A percentile compares a stretch with the other conserved stretches of the same genome.
phyloP scores from a whole-genome alignment of 2,888 invertebrate species.

The Poecilobothrus nobilitatus region DNA sequence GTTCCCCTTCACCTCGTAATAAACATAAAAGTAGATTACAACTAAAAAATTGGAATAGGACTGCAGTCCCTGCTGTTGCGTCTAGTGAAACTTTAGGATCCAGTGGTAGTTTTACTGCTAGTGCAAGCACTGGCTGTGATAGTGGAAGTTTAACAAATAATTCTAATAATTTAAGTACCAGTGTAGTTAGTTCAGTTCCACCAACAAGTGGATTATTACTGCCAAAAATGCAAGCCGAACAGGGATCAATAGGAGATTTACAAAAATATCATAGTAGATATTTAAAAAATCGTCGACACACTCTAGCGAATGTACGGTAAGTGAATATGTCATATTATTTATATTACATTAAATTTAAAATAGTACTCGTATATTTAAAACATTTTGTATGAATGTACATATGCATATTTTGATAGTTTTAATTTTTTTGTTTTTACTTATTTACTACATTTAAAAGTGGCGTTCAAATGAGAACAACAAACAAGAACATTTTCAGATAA shows the following conservation, averaged over 20 bases:
- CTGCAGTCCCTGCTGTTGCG: conserved; percentile 35
- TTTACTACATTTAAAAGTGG: too few species aligned
- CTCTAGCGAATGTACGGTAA: conserved; percentile 88
- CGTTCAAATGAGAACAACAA: too few species aligned
- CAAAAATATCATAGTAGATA: conserved; percentile 81
- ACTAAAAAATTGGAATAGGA: conserved; percentile 40
- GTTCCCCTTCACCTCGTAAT: conserved; percentile 41
- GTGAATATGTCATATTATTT: conserved; percentile 44
- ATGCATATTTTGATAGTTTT: too few species aligned
- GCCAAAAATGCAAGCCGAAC: conserved; percentile 83
- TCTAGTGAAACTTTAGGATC: conserved; percentile 39
- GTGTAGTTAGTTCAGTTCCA: conserved; percentile 28
- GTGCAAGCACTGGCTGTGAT: conserved; percentile 27
- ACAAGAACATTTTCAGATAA: too few species aligned
- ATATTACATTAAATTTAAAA: neutral
- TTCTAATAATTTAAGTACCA: conserved; percentile 27
- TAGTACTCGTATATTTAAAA: too few species aligned
- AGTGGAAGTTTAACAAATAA: conserved; percentile 31
- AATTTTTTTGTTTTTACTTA: too few species aligned
- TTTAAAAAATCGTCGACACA: conserved; percentile 78
- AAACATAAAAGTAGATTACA: conserved; percentile 42
- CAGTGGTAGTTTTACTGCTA: conserved; percentile 31
- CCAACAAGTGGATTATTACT: conserved; percentile 42
- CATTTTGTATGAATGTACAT: too few species aligned
- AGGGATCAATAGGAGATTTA: conserved; percentile 82